These are phyloP conservation scores for Catonia carolina DNA, from an alignment of 2,888 invertebrate genomes.

Conservation along the genomic window DNA sequence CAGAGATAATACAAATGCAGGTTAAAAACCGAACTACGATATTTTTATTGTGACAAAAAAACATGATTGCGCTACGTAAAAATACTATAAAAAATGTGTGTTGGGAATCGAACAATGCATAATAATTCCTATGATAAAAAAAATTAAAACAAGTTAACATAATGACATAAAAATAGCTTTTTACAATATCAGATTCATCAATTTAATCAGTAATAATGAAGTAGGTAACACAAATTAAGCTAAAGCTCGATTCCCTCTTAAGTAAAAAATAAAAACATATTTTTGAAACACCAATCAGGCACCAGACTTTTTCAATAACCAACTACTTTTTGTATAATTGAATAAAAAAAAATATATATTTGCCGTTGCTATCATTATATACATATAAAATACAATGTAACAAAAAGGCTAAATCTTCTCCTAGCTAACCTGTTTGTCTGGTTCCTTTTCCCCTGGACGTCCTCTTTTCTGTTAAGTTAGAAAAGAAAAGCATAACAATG, in stretches of 20 bases:
- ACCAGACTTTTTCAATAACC: too few species aligned
- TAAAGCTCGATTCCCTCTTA: too few species aligned
- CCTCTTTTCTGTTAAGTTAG: slow-evolving; percentile 38
- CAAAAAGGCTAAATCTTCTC: neutral
- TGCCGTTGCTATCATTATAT: neutral
- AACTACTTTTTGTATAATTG: neutral
- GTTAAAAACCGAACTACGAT: too few species aligned
- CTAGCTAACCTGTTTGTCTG: slow-evolving; percentile 43
- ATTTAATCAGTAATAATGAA: too few species aligned
- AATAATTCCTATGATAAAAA: neutral
- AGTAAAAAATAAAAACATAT: neutral
- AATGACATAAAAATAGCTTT: neutral
- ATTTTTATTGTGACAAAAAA: too few species aligned
- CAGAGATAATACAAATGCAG: too few species aligned
- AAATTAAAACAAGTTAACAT: neutral
- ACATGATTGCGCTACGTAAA: too few species aligned
- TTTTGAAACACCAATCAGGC: too few species aligned
- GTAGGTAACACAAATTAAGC: too few species aligned
- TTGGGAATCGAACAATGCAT: too few species aligned
- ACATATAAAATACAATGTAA: slow-evolving; percentile 12
- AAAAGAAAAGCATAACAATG: slow-evolving; percentile 19
- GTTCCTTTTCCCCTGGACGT: slow-evolving; percentile 73
- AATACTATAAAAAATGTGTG: too few species aligned
- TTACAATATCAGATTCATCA: too few species aligned
- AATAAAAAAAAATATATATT: neutral